phyloP scores from a whole-genome alignment of 1,140 invertebrate species.

The Kradibia gibbosae region DNA sequence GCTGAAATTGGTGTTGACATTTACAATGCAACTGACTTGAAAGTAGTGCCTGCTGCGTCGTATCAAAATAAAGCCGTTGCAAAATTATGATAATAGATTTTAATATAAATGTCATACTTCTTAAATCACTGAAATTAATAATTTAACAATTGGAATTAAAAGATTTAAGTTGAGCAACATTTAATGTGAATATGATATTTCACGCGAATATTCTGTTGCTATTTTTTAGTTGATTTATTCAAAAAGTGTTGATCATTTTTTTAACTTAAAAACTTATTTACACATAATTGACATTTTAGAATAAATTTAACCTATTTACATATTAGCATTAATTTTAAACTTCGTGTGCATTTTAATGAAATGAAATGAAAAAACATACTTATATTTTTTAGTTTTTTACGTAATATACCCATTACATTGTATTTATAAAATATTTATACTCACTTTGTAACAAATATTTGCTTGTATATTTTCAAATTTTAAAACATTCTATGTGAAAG shows the following conservation, averaged over 20 bases:
- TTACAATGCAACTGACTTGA: neutral
- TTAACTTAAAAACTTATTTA: neutral
- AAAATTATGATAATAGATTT: neutral
- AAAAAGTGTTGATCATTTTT: neutral
- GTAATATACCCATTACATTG: no score
- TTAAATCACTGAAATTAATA: neutral
- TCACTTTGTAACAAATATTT: no score
- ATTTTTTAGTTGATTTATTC: constrained; percentile 1
- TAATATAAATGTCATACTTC: neutral
- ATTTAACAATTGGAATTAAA: neutral
- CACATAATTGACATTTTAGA: neutral
- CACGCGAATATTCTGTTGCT: neutral
- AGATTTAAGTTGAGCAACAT: neutral
- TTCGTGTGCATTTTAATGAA: neutral
- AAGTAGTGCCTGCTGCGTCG: neutral
- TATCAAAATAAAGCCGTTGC: neutral
- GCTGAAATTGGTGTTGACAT: constrained; percentile 12
- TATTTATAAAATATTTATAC: no score
- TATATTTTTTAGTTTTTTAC: neutral
- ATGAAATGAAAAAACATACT: neutral
- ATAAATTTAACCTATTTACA: neutral
- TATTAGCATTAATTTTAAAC: neutral
- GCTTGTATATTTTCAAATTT: no score
- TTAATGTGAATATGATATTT: no score
- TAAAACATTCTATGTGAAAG: no score